A percentile compares a stretch with the other conserved stretches of the same genome.
These are phyloP conservation scores for Pedicia rivosa DNA, from an alignment of 2,888 invertebrate species.

Conservation along the genomic window DNA sequence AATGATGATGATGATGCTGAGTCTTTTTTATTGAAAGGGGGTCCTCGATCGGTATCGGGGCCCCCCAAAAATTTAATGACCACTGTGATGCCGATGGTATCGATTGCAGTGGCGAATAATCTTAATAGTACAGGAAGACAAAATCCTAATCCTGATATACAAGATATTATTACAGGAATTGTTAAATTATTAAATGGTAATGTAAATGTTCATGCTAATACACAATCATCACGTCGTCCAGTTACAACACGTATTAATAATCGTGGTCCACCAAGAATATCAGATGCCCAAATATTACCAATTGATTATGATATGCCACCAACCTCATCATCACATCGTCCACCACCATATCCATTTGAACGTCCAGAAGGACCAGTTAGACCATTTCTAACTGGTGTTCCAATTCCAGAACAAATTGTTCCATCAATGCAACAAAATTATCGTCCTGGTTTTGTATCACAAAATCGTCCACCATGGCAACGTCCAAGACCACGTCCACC, in stretches of 20 bases:
- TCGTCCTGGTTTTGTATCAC: conserved; percentile 40
- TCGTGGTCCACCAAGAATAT: conserved; percentile 73
- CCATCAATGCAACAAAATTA: conserved; percentile 37
- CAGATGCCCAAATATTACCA: conserved; percentile 54
- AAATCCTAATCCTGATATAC: conserved; percentile 61
- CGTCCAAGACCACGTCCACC: conserved; percentile 40
- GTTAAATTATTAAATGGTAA: conserved; percentile 79
- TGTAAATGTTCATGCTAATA: conserved; percentile 68
- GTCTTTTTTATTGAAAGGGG: conserved; percentile 33
- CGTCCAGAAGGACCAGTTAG: conserved; percentile 40
- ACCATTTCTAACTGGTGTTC: conserved; percentile 49
- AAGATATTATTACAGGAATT: conserved; percentile 80
- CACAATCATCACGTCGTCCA: conserved; percentile 49
- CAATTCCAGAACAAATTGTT: conserved; percentile 57
- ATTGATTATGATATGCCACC: conserved; percentile 33
- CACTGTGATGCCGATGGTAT: conserved; percentile 10
- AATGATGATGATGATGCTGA: conserved; percentile 25
- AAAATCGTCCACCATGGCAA: conserved; percentile 49
- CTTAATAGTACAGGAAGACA: conserved; percentile 26
- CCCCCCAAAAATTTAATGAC: conserved; percentile 24
- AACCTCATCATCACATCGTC: conserved; percentile 22
- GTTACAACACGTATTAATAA: conserved; percentile 71
- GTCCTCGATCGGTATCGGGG: conserved; percentile 29
- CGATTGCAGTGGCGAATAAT: conserved; percentile 24
- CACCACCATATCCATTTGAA: conserved; percentile 63